Conservation (phyloP, 2,888 invertebrate species). For the Oxyteleia sp. region DNA sequence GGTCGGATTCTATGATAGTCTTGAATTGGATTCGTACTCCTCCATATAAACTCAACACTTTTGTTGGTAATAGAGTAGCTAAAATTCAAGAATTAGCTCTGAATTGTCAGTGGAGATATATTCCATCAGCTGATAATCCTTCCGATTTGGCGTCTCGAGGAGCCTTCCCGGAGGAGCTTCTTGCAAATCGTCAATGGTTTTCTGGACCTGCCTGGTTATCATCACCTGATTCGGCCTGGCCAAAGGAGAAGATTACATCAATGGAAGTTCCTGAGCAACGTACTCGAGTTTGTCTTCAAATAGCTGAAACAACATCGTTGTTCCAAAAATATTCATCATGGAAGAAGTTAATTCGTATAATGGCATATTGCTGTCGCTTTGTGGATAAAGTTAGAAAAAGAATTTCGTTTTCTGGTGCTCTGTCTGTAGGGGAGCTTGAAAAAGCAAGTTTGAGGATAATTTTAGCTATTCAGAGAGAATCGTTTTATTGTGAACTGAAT, state of each 20-base stretch:
- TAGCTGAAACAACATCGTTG: no score
- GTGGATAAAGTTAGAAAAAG: slow-evolving; percentile 1
- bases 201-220: no score
- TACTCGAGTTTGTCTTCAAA: no score
- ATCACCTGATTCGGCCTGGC: no score
- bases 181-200: no score
- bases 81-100: background rate
- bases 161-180: background rate
- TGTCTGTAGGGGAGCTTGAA: no score
- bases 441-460: no score
- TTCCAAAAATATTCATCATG: background rate
- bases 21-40: slow-evolving; percentile 2
- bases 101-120: slow-evolving; percentile 17
- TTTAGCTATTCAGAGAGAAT: no score
- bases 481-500: no score
- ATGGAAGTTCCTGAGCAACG: no score
- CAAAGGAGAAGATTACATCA: no score
- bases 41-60: slow-evolving; percentile 9
- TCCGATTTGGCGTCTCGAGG: slow-evolving; percentile 20
- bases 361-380: slow-evolving; percentile 11
- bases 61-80: slow-evolving; percentile 5
- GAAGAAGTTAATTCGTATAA: slow-evolving; percentile 2
- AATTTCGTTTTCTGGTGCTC: background rate
- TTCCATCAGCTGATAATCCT: slow-evolving; percentile 9
- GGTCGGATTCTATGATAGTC: slow-evolving; percentile 22